Conservation (phyloP, 2,888 invertebrate genomes). For the Conus canariensis region DNA sequence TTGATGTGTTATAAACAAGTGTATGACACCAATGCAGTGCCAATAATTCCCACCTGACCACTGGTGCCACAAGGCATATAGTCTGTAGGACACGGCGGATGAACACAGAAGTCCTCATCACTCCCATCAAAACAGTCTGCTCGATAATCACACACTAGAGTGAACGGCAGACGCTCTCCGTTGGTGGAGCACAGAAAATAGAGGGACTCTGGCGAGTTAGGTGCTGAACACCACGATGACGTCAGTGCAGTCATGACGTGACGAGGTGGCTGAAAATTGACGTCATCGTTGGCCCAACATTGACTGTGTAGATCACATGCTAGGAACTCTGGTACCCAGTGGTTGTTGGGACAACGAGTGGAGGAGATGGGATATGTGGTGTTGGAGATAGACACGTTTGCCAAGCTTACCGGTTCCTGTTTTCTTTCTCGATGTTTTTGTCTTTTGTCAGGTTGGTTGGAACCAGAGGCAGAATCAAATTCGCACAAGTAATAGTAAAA, state of each 20-base stretch:
- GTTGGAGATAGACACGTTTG: background rate
- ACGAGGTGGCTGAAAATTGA: background rate
- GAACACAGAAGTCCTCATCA: conserved; percentile 7
- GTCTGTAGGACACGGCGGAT: background rate
- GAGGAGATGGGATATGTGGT: background rate
- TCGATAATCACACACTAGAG: background rate
- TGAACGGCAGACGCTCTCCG: background rate
- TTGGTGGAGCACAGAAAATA: background rate
- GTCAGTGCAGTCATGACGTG: background rate
- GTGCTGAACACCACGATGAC: background rate
- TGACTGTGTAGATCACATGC: background rate
- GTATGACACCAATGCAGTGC: background rate
- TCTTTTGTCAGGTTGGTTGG: no score
- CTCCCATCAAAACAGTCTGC: background rate
- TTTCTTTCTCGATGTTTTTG: no score
- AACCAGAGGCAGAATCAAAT: no score
- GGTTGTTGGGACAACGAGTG: background rate
- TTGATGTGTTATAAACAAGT: no score
- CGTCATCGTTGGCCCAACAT: background rate
- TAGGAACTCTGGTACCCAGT: background rate
- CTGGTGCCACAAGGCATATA: background rate
- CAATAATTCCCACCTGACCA: background rate
- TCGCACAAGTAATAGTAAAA: no score
- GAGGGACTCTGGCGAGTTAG: background rate
- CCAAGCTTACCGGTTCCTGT: background rate